These are phyloP conservation scores for Clivina fossor DNA, from an alignment of 2,888 invertebrate species.

Conservation along the genomic window DNA sequence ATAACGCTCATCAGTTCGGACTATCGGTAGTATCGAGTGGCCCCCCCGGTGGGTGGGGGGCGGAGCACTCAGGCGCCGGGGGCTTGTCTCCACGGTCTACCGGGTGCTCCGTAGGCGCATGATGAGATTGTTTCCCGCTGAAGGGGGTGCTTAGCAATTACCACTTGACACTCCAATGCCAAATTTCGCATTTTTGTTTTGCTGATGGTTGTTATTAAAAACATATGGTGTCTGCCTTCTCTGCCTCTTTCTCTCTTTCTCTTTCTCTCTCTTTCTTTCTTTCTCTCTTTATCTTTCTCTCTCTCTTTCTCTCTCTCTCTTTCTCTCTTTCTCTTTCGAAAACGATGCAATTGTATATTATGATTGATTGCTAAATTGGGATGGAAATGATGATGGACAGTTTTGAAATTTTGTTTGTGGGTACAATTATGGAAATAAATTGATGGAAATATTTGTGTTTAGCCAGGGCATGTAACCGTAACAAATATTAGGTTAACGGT, in stretches of 20 bases:
- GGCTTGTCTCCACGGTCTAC: constrained; percentile 48
- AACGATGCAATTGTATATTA: too few species aligned
- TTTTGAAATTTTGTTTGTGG: too few species aligned
- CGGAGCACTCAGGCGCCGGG: constrained; percentile 52
- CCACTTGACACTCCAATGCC: constrained; percentile 16
- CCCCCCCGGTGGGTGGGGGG: constrained; percentile 43
- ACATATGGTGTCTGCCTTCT: not conserved
- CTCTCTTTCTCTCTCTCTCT: not conserved
- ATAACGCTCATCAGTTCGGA: not conserved
- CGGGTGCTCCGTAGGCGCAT: not conserved
- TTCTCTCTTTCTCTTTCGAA: not conserved
- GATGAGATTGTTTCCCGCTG: not conserved
- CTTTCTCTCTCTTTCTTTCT: not conserved
- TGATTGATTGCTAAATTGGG: too few species aligned
- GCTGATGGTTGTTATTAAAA: constrained; percentile 1
- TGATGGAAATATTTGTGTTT: too few species aligned
- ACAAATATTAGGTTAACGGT: too few species aligned
- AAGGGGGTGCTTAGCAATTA: constrained; percentile 15
- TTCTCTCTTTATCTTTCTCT: too few species aligned
- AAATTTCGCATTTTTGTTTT: not conserved
- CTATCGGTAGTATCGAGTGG: too few species aligned
- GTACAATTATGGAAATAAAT: too few species aligned
- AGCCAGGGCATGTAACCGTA: too few species aligned
- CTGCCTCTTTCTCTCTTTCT: not conserved
- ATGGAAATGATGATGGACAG: too few species aligned